Conservation (phyloP, 2,113 vertebrate species). For the Rhinopomastus cyanomelas region DNA sequence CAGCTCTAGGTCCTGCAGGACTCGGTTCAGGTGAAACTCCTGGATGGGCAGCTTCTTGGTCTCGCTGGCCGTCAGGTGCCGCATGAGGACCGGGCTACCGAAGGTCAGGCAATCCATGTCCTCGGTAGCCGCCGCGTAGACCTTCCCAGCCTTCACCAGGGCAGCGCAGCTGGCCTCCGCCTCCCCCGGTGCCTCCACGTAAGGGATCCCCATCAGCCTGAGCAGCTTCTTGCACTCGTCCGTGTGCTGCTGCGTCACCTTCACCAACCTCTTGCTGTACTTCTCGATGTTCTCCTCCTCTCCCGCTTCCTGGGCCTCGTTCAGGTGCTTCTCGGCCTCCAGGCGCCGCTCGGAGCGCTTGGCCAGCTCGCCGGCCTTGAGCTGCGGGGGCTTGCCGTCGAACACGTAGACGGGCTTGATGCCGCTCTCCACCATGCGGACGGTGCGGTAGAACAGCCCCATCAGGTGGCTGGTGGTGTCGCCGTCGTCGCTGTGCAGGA, state of each 20-base stretch:
- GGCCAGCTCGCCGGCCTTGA: constrained; percentile 91
- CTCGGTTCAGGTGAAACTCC: constrained; percentile 88
- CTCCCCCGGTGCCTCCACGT: constrained; percentile 91
- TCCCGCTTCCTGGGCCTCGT: constrained; percentile 88
- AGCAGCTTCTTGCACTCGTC: constrained; percentile 93
- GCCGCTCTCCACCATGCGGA: constrained; percentile 94
- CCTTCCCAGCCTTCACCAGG: constrained; percentile 88
- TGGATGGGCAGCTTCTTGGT: constrained; percentile 98
- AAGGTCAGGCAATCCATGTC: constrained; percentile 98
- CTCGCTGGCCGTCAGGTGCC: constrained; percentile 95
- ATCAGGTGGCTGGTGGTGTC: constrained; percentile 97
- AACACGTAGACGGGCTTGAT: constrained; percentile 96
- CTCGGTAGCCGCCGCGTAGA: constrained; percentile 91
- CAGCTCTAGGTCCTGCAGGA: constrained; percentile 86
- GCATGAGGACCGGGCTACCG: constrained; percentile 88
- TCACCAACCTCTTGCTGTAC: constrained; percentile 92
- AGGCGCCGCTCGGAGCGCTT: constrained; percentile 90
- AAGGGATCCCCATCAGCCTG: constrained; percentile 91
- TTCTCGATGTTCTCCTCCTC: constrained; percentile 90
- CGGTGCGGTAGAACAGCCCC: constrained; percentile 98
- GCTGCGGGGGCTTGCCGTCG: constrained; percentile 91
- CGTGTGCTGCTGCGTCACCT: constrained; percentile 92
- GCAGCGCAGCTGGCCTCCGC: constrained; percentile 90
- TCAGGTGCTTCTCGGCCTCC: constrained; percentile 90
- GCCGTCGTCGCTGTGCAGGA: constrained; percentile 90